phyloP scores from a whole-genome alignment of 2,113 vertebrate genomes.

The Casuarius casuarius region DNA sequence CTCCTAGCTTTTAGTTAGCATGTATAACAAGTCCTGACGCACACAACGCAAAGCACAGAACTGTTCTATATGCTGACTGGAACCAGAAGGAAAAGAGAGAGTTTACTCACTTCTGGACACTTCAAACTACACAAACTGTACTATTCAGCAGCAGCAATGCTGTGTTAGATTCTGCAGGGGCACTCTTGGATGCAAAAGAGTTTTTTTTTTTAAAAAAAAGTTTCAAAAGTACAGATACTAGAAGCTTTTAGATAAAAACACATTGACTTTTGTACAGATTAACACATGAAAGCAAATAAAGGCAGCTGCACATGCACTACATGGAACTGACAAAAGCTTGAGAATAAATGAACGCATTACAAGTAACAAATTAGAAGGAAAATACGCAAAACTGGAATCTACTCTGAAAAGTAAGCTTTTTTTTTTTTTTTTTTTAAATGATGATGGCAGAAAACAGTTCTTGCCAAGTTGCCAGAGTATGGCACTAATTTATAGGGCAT shows the following conservation, averaged over 20 bases:
- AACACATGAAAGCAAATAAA: too few relatives aligned
- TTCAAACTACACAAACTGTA: too few relatives aligned
- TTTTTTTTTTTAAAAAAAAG: background rate
- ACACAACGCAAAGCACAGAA: too few relatives aligned
- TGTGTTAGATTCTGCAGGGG: background rate
- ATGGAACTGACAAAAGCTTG: rapidly evolving
- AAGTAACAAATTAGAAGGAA: too few relatives aligned
- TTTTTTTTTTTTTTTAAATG: background rate
- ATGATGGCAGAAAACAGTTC: background rate
- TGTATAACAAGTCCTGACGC: rapidly evolving
- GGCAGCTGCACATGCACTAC: rapidly evolving
- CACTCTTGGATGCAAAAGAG: background rate
- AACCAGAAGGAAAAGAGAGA: rapidly evolving
- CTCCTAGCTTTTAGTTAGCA: background rate
- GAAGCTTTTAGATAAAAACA: background rate
- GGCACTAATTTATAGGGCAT: background rate
- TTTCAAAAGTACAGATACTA: background rate
- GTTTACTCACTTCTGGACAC: background rate
- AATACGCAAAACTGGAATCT: background rate
- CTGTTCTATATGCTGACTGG: rapidly evolving
- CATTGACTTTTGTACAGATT: background rate
- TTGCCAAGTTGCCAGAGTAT: background rate
- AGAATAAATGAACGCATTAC: background rate
- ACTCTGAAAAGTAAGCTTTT: background rate
- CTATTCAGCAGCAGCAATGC: background rate